These are phyloP conservation scores for Euborellia annulipes DNA, from an alignment of 1,140 invertebrate genomes.

Conservation along the genomic window DNA sequence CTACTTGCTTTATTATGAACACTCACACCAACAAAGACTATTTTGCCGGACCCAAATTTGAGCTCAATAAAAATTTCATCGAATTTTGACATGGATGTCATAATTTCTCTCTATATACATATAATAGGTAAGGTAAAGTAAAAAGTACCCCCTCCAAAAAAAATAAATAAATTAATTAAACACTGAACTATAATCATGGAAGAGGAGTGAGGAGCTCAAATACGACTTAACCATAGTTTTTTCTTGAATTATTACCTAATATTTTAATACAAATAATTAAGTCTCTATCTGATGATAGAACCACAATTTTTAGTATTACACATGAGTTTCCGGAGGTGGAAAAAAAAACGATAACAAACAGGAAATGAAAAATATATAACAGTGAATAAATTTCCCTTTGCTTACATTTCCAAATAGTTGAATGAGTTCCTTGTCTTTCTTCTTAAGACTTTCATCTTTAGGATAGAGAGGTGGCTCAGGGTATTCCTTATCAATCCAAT, in stretches of 20 bases:
- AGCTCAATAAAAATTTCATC: too few species aligned
- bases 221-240: too few species aligned
- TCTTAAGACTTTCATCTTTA: conserved; percentile 29
- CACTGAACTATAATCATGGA: too few species aligned
- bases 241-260: not conserved
- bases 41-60: too few species aligned
- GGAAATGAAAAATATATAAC: not conserved
- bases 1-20: too few species aligned
- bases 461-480: conserved; percentile 30
- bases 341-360: not conserved
- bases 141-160: too few species aligned
- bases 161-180: too few species aligned
- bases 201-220: too few species aligned
- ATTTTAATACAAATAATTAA: not conserved
- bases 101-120: too few species aligned
- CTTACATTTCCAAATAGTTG: conserved; percentile 26
- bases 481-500: conserved; percentile 38
- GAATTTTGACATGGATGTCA: too few species aligned
- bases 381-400: not conserved
- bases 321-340: not conserved
- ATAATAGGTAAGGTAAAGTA: too few species aligned
- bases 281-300: not conserved
- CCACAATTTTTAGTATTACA: not conserved
- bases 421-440: conserved; percentile 31
- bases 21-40: too few species aligned